Evolutionary conservation across 2,888 invertebrate species (phyloP), one percentile per base, ranked within the genome.

Genomic region (Eugnorisma glareosa): DNA sequence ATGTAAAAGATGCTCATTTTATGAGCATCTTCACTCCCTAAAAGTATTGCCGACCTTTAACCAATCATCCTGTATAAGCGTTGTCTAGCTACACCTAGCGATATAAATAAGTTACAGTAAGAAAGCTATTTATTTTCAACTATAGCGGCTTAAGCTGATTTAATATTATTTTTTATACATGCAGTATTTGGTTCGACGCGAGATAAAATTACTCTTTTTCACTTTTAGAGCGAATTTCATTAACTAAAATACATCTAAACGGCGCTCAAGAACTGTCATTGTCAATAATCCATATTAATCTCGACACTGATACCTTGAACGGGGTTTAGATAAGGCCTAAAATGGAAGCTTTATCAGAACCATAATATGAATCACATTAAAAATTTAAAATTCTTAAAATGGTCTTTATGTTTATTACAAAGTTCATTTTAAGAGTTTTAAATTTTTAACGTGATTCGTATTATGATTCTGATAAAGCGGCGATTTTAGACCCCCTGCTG

Each of bases 141-240:
- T 91, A 89, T 86, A 69, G 91, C 91, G 86, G 90, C 89, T 88
- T 86, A 92, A 91, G 92, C 93, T 90, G 74, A 75, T 83, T 10
- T 64, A 77, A 75, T 80, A 82, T 72, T 75, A 72, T 73, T 84
- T 67, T 80, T 72, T 74, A 78, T 80, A 81, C 91, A 92, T 92
- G 92, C 92, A 90, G 31, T 77, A 40, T 79, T 79, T 78, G 28
- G 67, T 82, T 86, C n/a, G 84, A 88, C 90, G 88, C 82, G 88
- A 89, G 75, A 90, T 87, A 81, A 87, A 91, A 76, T 73, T 54
- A 67, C 67, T 67, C 31, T 6, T 67, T 67, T 31, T 18, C 51
- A 35, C 2, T 18, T 21, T 35, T 35, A 21, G 21, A 61, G 31
- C 31, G 2, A 1, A 59, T 7, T 57, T 28, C 8, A 18, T 21